Conservation (phyloP, 1,140 invertebrate genomes). For the Drosophila hydei region DNA sequence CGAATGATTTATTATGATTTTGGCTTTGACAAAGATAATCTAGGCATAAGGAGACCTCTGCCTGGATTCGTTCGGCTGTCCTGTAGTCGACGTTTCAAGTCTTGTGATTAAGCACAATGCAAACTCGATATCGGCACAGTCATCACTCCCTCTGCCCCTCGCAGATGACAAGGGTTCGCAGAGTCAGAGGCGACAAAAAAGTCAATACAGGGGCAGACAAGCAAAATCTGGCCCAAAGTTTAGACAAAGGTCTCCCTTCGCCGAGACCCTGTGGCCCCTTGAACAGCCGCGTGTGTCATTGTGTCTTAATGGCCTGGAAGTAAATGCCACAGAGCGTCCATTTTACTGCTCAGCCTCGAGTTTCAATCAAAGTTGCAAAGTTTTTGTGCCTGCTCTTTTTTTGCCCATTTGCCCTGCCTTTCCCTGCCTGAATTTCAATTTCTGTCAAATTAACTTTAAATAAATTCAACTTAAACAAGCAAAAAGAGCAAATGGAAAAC, state of each 20-base stretch:
- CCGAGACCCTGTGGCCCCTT: not conserved
- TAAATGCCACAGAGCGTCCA: conserved; percentile 41
- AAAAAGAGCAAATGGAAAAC: conserved; percentile 12
- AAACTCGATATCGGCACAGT: conserved; percentile 36
- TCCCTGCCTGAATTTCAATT: conserved; percentile 23
- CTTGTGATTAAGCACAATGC: conserved; percentile 33
- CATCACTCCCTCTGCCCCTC: conserved; percentile 9
- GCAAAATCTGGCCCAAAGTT: conserved; percentile 41
- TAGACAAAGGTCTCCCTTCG: conserved; percentile 35
- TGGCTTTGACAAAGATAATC: conserved; percentile 43
- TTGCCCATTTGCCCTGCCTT: not conserved
- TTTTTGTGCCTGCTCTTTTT: conserved; percentile 18
- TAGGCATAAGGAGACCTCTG: conserved; percentile 25
- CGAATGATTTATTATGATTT: conserved; percentile 48
- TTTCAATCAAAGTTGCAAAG: conserved; percentile 50
- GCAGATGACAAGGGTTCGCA: conserved; percentile 33
- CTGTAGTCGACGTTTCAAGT: conserved; percentile 17
- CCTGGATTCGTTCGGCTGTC: conserved; percentile 13
- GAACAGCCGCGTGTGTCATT: conserved; percentile 41
- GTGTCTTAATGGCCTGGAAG: conserved; percentile 54
- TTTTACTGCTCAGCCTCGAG: conserved; percentile 31
- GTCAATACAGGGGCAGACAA: conserved; percentile 34
- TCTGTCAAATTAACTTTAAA: conserved; percentile 42
- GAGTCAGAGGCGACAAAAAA: conserved; percentile 41
- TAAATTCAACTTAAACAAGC: conserved; percentile 34